Evolutionary conservation across 2,113 vertebrate genomes (phyloP).

Genomic region (Tamias sibiricus): DNA sequence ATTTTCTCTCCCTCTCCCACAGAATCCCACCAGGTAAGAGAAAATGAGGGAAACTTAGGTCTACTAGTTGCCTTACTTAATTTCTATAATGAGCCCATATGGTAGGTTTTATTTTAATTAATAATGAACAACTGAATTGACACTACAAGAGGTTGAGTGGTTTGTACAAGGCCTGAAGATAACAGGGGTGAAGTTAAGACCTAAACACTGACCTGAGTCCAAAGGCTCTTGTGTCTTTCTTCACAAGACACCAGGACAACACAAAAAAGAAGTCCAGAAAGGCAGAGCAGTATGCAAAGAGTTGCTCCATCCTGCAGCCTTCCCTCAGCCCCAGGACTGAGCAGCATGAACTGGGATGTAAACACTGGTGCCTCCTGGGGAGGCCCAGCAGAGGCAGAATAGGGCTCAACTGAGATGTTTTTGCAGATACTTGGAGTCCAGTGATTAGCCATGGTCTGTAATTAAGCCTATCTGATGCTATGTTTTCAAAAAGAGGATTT

Average conservation of each 20-base stretch:
- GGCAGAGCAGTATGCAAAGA: neutral
- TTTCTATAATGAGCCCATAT: neutral
- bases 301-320: neutral
- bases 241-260: neutral
- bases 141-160: neutral
- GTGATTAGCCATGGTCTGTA: neutral
- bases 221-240: neutral
- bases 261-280: fast-evolving
- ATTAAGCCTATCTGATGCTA: neutral
- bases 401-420: neutral
- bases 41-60: neutral
- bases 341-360: neutral
- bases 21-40: neutral
- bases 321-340: neutral
- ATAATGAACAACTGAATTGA: neutral
- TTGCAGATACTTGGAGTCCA: neutral
- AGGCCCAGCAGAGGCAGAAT: neutral
- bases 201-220: neutral
- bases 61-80: neutral
- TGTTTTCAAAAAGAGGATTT: neutral
- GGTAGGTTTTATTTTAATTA: neutral
- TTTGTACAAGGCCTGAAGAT: neutral
- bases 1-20: neutral
- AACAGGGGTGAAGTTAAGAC: too few relatives aligned
- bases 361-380: neutral